Base-by-base conservation (phyloP, 2,797 vertebrate species). In the Eleutherodactylus coqui region DNA sequence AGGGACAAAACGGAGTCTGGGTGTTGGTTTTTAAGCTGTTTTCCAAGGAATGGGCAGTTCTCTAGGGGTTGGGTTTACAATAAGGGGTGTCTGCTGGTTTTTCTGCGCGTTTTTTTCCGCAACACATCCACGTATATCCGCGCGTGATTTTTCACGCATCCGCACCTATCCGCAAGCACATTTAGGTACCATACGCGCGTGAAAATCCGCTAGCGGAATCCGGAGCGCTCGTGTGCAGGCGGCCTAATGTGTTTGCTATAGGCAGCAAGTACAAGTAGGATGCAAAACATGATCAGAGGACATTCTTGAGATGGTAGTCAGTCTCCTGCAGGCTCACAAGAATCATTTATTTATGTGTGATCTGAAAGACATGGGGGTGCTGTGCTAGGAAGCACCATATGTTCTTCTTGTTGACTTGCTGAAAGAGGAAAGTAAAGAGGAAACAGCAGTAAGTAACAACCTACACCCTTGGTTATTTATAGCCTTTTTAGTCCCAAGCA, bases 311-410 rank as follows among this genome's bases (percentile, higher is more conserved):
- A 79, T 78, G 83, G 38, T 53, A 85, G 83, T 11, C 34, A 43
- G 36, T 49, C 27, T 24, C 83, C 62, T 78, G 47, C 75, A 9
- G 62, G 51, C 75, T 16, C 19, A 43, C 27, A 49, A 34, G 41
- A 58, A 60, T 60, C 29, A 82, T 85, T 62, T 85, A 85, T 78
- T 85, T 62, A 75, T 34, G 55, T 55, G 75, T 70, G 60, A 85
- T 69, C 29, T 79, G 24, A 55, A 70, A 62, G 51, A 5, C 51
- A 83, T 58, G 34, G 75, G n/a, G 83, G 75, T 79, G 43, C 47
- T 17, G 43, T 78, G 75, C 75, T 79, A 75, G 60, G 62, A 72
- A 85, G 76, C 62, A 21, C 47, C 75, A 69, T 60, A 84, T 69
- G 60, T 78, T 69, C 19, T 19, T 38, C 62, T 49, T 67, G 58